Evolutionary conservation across 2,113 vertebrate species (phyloP).

Genomic region (Nothoprocta perdicaria): DNA sequence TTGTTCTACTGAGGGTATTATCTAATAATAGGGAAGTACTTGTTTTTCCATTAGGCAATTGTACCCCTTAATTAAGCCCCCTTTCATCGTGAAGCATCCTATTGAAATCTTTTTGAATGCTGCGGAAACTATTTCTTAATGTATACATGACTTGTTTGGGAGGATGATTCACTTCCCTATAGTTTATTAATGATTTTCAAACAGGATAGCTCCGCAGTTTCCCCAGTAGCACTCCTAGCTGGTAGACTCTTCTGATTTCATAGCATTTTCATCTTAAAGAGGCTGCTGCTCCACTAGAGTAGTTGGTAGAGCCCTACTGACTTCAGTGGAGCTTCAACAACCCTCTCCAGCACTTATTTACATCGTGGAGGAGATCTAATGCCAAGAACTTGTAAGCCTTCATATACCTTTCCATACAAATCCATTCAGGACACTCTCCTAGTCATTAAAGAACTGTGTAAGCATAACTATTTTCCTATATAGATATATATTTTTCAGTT

Average conservation of each 20-base stretch:
- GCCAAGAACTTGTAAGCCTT: not conserved
- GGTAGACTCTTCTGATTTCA: not conserved
- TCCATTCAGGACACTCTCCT: not conserved
- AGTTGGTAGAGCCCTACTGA: not conserved
- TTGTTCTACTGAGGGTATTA: not conserved
- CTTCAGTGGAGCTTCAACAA: not conserved
- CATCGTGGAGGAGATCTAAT: not conserved
- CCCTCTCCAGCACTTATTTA: not conserved
- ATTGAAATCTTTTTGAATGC: not conserved
- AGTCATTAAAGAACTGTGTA: not conserved
- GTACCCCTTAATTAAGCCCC: conserved; percentile 23
- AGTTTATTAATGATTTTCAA: conserved; percentile 16
- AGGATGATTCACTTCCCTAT: not conserved
- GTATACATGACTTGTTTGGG: not conserved
- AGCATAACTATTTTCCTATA: not conserved
- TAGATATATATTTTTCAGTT: not conserved
- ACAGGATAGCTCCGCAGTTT: not conserved
- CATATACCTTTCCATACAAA: too few species aligned
- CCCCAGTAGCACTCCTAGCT: not conserved
- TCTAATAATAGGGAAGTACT: not conserved
- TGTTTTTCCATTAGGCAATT: conserved; percentile 6
- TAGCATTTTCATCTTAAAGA: not conserved
- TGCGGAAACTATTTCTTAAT: not conserved
- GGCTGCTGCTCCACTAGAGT: not conserved
- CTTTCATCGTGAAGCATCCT: not conserved